A percentile compares a stretch with the other conserved stretches of the same genome.
These are phyloP conservation scores for Whitmania pigra DNA, from an alignment of 1,140 invertebrate species.

Conservation along the genomic window DNA sequence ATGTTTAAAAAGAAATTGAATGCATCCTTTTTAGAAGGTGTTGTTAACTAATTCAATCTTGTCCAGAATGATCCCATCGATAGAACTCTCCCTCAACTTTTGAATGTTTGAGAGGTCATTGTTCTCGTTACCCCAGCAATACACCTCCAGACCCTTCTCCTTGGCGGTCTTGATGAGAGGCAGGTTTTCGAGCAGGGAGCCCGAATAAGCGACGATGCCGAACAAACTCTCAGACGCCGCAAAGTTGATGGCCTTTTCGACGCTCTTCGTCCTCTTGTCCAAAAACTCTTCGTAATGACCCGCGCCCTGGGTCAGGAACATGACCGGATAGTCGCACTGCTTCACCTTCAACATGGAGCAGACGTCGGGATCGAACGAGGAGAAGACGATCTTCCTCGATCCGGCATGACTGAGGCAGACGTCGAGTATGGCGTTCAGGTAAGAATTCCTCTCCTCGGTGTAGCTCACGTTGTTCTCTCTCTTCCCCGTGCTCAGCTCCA, in stretches of 20 bases:
- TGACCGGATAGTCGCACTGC: conserved; percentile 85
- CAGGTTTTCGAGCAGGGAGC: conserved; percentile 71
- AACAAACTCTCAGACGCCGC: conserved; percentile 45
- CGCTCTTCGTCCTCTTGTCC: conserved; percentile 65
- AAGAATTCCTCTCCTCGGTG: conserved; percentile 18
- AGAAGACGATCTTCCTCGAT: conserved; percentile 8
- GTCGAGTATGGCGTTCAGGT: conserved; percentile 19
- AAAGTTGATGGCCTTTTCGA: conserved; percentile 67
- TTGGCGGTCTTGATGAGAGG: conserved; percentile 62
- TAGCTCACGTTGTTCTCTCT: conserved; percentile 6
- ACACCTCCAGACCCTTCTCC: conserved; percentile 66
- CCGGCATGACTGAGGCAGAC: not conserved
- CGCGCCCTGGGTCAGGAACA: conserved; percentile 81
- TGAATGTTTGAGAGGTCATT: conserved; percentile 75
- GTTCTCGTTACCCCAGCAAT: conserved; percentile 92
- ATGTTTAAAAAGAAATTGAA: too few species aligned
- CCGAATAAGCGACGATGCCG: conserved; percentile 80
- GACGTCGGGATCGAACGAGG: conserved; percentile 19
- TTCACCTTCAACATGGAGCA: conserved; percentile 59
- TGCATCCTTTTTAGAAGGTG: too few species aligned
- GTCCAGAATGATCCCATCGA: conserved; percentile 87
- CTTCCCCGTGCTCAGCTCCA: conserved; percentile 8
- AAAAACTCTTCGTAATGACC: conserved; percentile 65
- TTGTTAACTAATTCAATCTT: conserved; percentile 44
- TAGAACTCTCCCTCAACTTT: conserved; percentile 66